A percentile compares a stretch with the other conserved stretches of the same genome.
phyloP scores from a whole-genome alignment of 2,888 invertebrate species.

The Neria commutata region DNA sequence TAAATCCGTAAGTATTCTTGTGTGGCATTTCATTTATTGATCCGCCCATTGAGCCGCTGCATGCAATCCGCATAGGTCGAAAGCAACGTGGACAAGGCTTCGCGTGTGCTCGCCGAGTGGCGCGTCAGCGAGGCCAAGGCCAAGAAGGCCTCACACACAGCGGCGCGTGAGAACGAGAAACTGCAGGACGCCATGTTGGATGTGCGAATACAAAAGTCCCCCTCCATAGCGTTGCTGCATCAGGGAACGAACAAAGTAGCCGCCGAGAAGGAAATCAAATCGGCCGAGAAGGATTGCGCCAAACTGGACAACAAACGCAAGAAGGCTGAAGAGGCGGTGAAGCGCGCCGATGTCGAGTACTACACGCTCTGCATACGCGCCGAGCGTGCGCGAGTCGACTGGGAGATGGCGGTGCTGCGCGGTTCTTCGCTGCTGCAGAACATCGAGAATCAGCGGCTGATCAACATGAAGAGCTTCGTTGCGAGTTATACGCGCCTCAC shows the following conservation, averaged over 20 bases:
- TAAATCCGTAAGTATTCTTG: conserved; percentile 68
- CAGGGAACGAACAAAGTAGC: conserved; percentile 57
- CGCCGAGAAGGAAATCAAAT: conserved; percentile 61
- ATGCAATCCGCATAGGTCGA: conserved; percentile 65
- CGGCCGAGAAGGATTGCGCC: conserved; percentile 70
- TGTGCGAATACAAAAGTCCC: conserved; percentile 63
- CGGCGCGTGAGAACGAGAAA: conserved; percentile 90
- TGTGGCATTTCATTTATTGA: background rate
- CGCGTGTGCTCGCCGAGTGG: conserved; percentile 82
- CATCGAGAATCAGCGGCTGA: conserved; percentile 87
- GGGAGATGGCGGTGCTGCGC: conserved; percentile 88
- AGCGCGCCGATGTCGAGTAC: conserved; percentile 92
- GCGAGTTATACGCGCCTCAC: conserved; percentile 71
- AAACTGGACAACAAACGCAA: conserved; percentile 87
- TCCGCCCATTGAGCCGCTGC: background rate
- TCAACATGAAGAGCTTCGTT: conserved; percentile 76
- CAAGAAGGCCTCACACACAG: conserved; percentile 86
- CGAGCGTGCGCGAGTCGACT: conserved; percentile 87
- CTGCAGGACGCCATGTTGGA: conserved; percentile 78
- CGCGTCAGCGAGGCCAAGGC: conserved; percentile 84
- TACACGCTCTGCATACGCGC: conserved; percentile 89
- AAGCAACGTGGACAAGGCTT: conserved; percentile 83
- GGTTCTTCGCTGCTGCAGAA: conserved; percentile 86
- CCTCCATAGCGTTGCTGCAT: conserved; percentile 59
- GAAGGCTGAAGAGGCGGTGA: conserved; percentile 88